Conservation (phyloP, 2,797 vertebrate species). For the Peromyscus aztecus region DNA sequence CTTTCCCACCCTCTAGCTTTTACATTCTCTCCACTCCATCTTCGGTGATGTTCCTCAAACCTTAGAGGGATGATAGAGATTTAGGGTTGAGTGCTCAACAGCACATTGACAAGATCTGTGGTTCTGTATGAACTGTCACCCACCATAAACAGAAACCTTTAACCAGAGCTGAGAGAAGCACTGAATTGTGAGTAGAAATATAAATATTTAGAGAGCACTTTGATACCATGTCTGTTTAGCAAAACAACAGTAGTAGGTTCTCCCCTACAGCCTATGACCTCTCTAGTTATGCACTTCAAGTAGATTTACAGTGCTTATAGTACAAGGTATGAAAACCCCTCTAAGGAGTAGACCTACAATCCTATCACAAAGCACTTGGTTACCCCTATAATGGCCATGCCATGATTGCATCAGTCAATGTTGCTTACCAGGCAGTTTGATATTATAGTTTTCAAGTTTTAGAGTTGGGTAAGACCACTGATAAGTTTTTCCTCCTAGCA, state of each 20-base stretch:
- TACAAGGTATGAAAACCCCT: not conserved
- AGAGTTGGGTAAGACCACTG: not conserved
- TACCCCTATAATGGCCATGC: too few relatives aligned
- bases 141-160: not conserved
- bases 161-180: not conserved
- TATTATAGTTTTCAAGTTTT: not conserved
- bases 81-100: not conserved
- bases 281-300: not conserved
- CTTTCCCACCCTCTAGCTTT: not conserved
- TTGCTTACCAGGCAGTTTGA: not conserved
- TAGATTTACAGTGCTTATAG: not conserved
- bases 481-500: not conserved
- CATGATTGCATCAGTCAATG: not conserved
- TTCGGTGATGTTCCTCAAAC: not conserved
- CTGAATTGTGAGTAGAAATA: not conserved
- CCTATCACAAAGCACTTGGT: not conserved
- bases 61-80: not conserved
- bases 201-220: not conserved
- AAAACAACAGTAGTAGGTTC: too few relatives aligned
- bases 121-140: not conserved
- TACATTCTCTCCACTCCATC: not conserved
- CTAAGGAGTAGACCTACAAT: not conserved
- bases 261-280: not conserved
- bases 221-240: not conserved
- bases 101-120: not conserved